Base-by-base conservation (phyloP, 2,797 vertebrate genomes). In the Mormyrus proboscirostris region DNA sequence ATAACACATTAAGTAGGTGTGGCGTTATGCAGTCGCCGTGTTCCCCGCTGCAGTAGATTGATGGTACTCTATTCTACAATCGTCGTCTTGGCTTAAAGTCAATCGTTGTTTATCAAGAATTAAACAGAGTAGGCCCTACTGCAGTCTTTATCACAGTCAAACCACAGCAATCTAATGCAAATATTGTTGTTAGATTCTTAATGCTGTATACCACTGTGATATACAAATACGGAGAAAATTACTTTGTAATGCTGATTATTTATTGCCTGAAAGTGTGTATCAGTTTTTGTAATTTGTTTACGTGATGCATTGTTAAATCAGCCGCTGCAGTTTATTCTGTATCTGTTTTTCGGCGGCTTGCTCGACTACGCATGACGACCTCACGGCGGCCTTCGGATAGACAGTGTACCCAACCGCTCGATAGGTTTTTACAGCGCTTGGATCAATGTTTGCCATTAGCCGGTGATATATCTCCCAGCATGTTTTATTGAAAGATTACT, bases 361-460 rank as follows among this genome's bases (percentile, higher is more conserved):
- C 86, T 33, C 25, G 16, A 65, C 47, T 65, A 65, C 65, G 16
- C 38, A 41, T 59, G n/a, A 41, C 86, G 12, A 41, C 29, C 33
- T 41, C 10, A 44, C 53, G 86, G 9, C 25, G 9, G 25, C 10
- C 55, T 87, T n/a, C 49, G 9, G 38, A 62, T 22, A 55, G 51
- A 86, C 85, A 55, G 57, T n/a, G 29, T 8, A 16, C 19, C 16
- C n/a, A 33, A 5, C 19, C 53, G 85, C 85, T 87, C 51, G 85
- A 88, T 62, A 65, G 38, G 55, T 9, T 88, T 22, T 62, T 62
- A 47, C 86, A 47, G 57, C 33, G 86, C 33, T 22, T 22, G 22
- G 86, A 88, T 88, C 86, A 65, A 88, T 88, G 55, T 88, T 88
- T 88, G 86, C 86, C 86, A 65, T 47, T 88, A 65, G 86, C 55